These are phyloP conservation scores for Troglohyphantes excavatus DNA, from an alignment of 2,888 invertebrate genomes.

Conservation along the genomic window DNA sequence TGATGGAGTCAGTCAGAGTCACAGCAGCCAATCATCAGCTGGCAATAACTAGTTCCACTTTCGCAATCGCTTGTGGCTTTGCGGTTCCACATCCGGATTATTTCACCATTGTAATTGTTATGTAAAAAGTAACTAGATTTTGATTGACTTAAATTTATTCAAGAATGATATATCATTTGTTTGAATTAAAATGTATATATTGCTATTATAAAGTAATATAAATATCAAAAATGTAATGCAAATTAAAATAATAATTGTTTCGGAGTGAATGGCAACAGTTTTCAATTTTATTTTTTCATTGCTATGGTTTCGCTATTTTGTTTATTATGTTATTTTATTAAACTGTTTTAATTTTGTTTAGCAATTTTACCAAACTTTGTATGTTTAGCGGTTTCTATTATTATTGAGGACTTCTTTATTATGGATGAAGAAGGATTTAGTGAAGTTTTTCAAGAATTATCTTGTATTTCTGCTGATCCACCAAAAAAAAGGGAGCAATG, in stretches of 20 bases:
- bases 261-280: neutral
- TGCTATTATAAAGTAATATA: no score
- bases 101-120: neutral
- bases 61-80: conserved; percentile 33
- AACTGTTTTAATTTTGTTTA: neutral
- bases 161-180: no score
- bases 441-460: conserved; percentile 71
- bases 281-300: neutral
- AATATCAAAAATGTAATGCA: no score
- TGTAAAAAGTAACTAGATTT: no score
- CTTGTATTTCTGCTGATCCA: conserved; percentile 76
- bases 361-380: neutral
- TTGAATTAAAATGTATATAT: no score
- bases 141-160: no score
- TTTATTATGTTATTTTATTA: neutral
- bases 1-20: conserved; percentile 26
- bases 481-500: conserved; percentile 75
- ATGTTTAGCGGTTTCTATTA: neutral
- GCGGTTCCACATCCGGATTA: conserved; percentile 34
- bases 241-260: no score
- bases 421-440: conserved; percentile 33
- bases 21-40: conserved; percentile 20
- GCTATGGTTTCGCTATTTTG: conserved; percentile 26
- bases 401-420: neutral
- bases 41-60: conserved; percentile 18